Conservation (phyloP, 2,113 vertebrate species). For the Mixornis gularis region DNA sequence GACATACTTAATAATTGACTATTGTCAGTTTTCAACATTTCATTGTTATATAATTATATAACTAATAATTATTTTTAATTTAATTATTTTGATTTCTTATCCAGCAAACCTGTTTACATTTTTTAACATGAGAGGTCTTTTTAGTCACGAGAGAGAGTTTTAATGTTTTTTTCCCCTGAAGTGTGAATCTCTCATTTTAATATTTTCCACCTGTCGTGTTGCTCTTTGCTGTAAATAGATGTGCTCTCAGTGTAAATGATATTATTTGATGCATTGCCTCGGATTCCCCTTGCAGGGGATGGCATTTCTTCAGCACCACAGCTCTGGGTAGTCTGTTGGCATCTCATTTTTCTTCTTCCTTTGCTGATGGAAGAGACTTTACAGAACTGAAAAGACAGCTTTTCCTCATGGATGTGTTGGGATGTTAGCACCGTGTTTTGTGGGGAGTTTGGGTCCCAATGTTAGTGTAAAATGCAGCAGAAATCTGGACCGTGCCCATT, state of each 20-base stretch:
- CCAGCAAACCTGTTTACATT: neutral
- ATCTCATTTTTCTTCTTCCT: neutral
- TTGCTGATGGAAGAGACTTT: neutral
- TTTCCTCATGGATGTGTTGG: neutral
- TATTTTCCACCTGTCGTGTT: neutral
- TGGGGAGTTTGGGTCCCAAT: neutral
- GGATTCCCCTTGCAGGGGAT: neutral
- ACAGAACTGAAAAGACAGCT: neutral
- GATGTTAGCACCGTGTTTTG: neutral
- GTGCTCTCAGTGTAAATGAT: neutral
- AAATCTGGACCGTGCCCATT: neutral
- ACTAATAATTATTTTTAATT: no score
- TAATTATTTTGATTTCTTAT: neutral
- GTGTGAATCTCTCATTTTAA: neutral
- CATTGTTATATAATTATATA: no score
- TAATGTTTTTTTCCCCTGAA: neutral
- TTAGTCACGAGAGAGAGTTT: rapidly evolving
- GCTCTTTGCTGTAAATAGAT: neutral
- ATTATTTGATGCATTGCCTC: neutral
- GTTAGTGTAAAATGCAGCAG: neutral
- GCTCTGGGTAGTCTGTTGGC: neutral
- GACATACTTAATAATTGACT: neutral
- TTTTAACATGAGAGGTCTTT: neutral
- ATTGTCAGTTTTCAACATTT: no score
- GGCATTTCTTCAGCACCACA: neutral